phyloP scores from a whole-genome alignment of 2,113 vertebrate species.

The Coracopsis vasa region DNA sequence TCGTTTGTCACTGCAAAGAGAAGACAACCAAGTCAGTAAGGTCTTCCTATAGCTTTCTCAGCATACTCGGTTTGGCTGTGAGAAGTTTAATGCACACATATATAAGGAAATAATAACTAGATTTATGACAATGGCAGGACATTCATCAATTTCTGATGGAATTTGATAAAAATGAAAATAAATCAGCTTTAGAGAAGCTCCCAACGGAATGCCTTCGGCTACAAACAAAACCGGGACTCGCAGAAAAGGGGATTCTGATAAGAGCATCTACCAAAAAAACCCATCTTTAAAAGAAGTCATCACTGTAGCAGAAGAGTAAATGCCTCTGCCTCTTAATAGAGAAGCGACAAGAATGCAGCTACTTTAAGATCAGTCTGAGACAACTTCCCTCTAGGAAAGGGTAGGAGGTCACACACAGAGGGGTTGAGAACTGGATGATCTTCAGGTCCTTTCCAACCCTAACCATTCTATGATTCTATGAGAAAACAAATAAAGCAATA shows the following conservation, averaged over 20 bases:
- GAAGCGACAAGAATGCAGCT: conserved; percentile 5
- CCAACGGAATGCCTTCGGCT: conserved; percentile 55
- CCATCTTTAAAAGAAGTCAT: conserved; percentile 20
- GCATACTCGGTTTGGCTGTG: not conserved
- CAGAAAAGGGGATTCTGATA: not conserved
- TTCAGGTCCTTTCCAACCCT: not conserved
- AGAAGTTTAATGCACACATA: not conserved
- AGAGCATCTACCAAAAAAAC: not conserved
- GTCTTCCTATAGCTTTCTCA: not conserved
- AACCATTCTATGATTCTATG: not conserved
- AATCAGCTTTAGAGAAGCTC: conserved; percentile 51
- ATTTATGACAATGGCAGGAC: not conserved
- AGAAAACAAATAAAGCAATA: not conserved
- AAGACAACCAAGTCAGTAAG: not conserved
- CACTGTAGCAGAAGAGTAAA: not conserved
- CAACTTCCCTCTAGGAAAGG: not conserved
- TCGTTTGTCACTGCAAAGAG: not conserved
- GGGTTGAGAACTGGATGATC: not conserved
- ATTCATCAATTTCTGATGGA: conserved; percentile 60
- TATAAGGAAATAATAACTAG: not conserved
- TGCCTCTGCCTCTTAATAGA: not conserved
- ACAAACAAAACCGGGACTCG: conserved; percentile 24
- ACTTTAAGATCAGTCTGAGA: not conserved
- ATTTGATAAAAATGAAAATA: conserved; percentile 58
- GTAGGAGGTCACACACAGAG: not conserved